Percentiles rank a stretch among this genome's conserved stretches.
phyloP scores from a whole-genome alignment of 2,797 vertebrate genomes.

The Chelmon rostratus region DNA sequence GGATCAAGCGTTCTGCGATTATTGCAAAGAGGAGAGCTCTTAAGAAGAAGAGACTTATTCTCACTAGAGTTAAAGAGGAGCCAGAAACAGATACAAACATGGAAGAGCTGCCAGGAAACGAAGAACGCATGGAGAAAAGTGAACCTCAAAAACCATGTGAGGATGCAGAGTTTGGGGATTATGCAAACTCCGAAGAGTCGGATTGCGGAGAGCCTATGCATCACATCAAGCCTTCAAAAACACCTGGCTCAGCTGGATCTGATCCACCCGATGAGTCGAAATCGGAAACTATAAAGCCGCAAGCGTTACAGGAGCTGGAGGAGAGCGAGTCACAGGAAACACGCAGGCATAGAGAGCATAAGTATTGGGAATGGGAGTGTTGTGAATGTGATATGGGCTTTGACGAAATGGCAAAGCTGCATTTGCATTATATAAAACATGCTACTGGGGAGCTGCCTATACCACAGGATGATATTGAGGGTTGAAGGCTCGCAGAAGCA shows the following conservation, averaged over 20 bases:
- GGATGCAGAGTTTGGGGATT: not conserved
- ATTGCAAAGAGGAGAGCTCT: not conserved
- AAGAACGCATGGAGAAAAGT: not conserved
- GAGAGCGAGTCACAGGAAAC: not conserved
- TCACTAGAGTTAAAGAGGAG: constrained; percentile 15
- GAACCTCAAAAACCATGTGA: not conserved
- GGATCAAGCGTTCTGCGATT: not conserved
- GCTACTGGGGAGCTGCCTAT: constrained; percentile 81
- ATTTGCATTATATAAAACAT: constrained; percentile 83
- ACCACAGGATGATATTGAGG: constrained; percentile 19
- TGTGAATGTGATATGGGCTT: constrained; percentile 81
- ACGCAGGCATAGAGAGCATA: constrained; percentile 22
- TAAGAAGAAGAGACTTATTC: constrained; percentile 7
- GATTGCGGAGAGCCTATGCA: constrained; percentile 53
- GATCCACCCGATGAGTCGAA: not conserved
- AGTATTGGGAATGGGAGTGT: constrained; percentile 77
- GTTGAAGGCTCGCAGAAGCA: not conserved
- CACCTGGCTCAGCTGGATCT: no score
- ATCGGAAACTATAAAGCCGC: not conserved
- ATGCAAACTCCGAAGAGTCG: constrained; percentile 32
- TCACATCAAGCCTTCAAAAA: not conserved
- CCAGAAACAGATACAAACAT: not conserved
- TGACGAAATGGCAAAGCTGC: constrained; percentile 72
- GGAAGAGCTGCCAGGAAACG: not conserved
- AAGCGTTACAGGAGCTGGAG: not conserved